These are phyloP conservation scores for Vanessa atalanta DNA, from an alignment of 1,140 invertebrate species.

Conservation along the genomic window DNA sequence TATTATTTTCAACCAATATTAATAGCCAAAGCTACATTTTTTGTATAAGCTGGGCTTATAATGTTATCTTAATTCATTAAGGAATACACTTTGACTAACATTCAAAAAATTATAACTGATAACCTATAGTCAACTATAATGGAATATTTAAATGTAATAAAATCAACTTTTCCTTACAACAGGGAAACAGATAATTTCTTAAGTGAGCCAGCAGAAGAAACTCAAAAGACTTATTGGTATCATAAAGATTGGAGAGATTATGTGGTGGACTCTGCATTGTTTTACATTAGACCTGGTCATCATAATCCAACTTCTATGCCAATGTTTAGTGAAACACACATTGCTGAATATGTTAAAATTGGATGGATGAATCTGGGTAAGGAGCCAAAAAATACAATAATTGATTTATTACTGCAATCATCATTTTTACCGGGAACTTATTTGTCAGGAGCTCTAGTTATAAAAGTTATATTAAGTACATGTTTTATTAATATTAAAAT, in stretches of 20 bases:
- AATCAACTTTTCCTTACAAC: slow-evolving; percentile 32
- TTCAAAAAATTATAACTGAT: no score
- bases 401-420: background rate
- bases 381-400: background rate
- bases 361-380: slow-evolving; percentile 79
- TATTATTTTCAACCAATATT: background rate
- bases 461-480: no score
- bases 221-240: slow-evolving; percentile 87
- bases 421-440: no score
- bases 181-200: slow-evolving; percentile 68
- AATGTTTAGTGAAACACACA: slow-evolving; percentile 82
- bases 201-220: slow-evolving; percentile 68
- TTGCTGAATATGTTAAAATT: slow-evolving; percentile 82
- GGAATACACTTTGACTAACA: no score
- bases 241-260: slow-evolving; percentile 91
- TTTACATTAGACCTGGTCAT: slow-evolving; percentile 87
- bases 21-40: background rate
- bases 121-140: no score
- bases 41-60: background rate
- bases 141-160: no score
- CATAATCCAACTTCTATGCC: slow-evolving; percentile 88
- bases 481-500: no score
- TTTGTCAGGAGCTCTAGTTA: no score
- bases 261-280: slow-evolving; percentile 87
- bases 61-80: no score